phyloP scores from a whole-genome alignment of 2,113 vertebrate species.

The Pterocles orientalis region DNA sequence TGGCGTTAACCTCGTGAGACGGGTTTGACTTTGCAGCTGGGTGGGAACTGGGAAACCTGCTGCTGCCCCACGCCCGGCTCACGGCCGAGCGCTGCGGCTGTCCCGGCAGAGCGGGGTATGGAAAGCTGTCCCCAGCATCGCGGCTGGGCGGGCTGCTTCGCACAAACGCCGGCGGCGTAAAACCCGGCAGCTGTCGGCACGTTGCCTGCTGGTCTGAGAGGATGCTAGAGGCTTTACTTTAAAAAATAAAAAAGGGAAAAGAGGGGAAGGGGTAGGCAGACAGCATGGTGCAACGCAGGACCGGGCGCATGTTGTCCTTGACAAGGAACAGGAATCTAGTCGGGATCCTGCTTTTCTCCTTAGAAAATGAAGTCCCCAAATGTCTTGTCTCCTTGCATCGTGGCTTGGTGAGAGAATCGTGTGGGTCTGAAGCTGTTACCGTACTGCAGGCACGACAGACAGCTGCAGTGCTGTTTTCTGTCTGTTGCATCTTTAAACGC shows the following conservation, averaged over 20 bases:
- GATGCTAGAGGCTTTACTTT: background rate
- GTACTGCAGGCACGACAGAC: accelerated
- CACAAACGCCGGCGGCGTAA: background rate
- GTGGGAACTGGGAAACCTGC: background rate
- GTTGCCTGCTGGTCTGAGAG: background rate
- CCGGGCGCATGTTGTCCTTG: accelerated
- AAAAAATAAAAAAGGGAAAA: background rate
- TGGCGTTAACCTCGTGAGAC: background rate
- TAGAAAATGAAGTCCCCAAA: background rate
- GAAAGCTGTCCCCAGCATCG: background rate
- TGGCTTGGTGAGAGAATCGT: accelerated
- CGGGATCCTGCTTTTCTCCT: background rate
- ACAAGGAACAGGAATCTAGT: background rate
- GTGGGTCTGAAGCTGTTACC: background rate
- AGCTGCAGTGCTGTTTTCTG: accelerated
- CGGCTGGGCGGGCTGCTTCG: background rate
- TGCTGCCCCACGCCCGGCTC: background rate
- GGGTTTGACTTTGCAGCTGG: background rate
- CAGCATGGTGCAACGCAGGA: accelerated
- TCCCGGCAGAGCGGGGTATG: background rate
- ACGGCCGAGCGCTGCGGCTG: background rate
- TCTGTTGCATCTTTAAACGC: accelerated
- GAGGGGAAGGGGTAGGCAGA: background rate
- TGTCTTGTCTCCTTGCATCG: background rate
- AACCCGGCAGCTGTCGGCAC: accelerated